Percentiles rank a stretch among this genome's conserved stretches.
These are phyloP conservation scores for Rhyacophila evoluta DNA, from an alignment of 2,888 invertebrate genomes.

Conservation along the genomic window DNA sequence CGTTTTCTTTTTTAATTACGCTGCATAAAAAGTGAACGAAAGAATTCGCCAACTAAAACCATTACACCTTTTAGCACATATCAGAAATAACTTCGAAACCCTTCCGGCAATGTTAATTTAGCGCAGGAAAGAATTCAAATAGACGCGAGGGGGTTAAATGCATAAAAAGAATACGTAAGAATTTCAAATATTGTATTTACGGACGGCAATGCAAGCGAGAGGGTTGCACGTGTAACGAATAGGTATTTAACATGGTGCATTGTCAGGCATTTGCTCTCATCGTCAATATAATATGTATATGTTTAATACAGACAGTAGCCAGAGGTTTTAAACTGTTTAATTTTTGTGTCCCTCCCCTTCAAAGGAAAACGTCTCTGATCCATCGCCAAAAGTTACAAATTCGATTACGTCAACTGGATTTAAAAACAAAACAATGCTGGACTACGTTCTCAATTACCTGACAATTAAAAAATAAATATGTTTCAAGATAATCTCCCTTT, in stretches of 20 bases:
- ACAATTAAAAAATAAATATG: too few species aligned
- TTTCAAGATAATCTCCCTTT: too few species aligned
- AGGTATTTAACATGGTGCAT: neutral
- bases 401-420: too few species aligned
- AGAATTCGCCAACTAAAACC: constrained; percentile 18
- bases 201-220: neutral
- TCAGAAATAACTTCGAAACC: constrained; percentile 38
- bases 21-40: neutral
- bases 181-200: neutral
- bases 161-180: neutral
- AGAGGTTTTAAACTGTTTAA: too few species aligned
- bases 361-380: too few species aligned
- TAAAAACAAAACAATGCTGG: too few species aligned
- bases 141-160: neutral
- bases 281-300: neutral
- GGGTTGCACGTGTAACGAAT: neutral
- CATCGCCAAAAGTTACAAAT: too few species aligned
- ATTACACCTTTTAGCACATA: constrained; percentile 29
- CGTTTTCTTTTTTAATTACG: neutral
- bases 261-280: neutral
- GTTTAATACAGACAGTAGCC: too few species aligned
- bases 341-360: too few species aligned
- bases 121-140: constrained; percentile 43
- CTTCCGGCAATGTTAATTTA: constrained; percentile 39
- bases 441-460: too few species aligned